phyloP scores from a whole-genome alignment of 2,888 invertebrate species.

The Mamestra brassicae region DNA sequence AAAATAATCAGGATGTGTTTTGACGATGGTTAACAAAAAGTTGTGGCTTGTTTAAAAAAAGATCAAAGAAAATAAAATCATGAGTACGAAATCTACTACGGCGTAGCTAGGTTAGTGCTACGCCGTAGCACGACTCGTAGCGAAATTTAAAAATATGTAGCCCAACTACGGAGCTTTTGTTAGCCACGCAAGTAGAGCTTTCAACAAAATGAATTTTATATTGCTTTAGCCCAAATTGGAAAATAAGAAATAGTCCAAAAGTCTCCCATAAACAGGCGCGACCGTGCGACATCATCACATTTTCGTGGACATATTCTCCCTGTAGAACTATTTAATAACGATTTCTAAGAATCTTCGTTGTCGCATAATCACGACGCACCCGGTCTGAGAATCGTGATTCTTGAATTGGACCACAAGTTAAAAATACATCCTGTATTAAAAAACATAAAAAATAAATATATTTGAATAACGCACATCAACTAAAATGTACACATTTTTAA shows the following conservation, averaged over 20 bases:
- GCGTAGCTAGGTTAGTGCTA: not conserved
- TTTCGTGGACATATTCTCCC: too few species aligned
- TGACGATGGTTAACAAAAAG: not conserved
- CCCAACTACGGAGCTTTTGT: not conserved
- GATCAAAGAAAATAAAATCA: not conserved
- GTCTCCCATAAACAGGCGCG: too few species aligned
- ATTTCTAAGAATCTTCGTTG: not conserved
- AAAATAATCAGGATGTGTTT: constrained; percentile 13
- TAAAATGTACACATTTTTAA: constrained; percentile 10
- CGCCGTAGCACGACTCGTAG: not conserved
- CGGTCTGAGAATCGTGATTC: too few species aligned
- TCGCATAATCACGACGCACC: not conserved
- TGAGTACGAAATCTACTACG: not conserved
- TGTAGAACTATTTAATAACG: not conserved
- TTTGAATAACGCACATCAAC: constrained; percentile 31
- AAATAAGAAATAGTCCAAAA: too few species aligned
- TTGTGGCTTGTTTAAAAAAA: not conserved
- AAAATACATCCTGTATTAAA: constrained; percentile 16
- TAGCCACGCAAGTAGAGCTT: not conserved
- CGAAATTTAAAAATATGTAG: not conserved
- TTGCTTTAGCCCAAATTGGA: too few species aligned
- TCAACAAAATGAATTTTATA: not conserved
- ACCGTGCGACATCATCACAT: too few species aligned
- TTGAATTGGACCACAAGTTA: not conserved
- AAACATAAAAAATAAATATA: constrained; percentile 13